A percentile compares a stretch with the other conserved stretches of the same genome.
These are phyloP conservation scores for Hipposideros armiger DNA, from an alignment of 2,113 vertebrate genomes.

Conservation along the genomic window DNA sequence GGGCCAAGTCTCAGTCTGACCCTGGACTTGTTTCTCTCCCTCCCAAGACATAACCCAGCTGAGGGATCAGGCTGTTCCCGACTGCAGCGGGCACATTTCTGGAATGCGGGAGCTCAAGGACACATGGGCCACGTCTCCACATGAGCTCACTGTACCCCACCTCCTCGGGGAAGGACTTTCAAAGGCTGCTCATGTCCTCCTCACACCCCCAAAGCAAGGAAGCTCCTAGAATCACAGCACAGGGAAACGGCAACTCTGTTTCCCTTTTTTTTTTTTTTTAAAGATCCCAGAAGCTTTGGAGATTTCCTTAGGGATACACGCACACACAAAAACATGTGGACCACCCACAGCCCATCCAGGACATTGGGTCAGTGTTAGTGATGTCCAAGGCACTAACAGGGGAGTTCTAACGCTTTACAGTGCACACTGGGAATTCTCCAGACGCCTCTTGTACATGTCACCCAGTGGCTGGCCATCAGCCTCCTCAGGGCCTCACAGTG, in stretches of 20 bases:
- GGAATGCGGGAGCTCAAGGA: not conserved
- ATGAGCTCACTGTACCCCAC: not conserved
- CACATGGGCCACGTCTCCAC: not conserved
- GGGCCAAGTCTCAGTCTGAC: not conserved
- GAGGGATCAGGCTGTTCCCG: not conserved
- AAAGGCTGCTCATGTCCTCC: not conserved
- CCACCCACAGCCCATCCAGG: not conserved
- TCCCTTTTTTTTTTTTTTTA: not conserved
- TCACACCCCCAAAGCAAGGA: not conserved
- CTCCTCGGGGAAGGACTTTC: not conserved
- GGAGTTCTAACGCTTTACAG: rapidly evolving
- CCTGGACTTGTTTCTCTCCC: not conserved
- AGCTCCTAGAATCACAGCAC: not conserved
- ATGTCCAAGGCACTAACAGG: not conserved
- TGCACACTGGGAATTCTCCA: not conserved
- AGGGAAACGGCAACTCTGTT: not conserved
- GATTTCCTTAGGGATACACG: not conserved
- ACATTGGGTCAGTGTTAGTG: not conserved
- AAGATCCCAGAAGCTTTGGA: not conserved
- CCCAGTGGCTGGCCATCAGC: not conserved
- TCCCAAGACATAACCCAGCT: not conserved
- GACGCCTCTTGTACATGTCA: not conserved
- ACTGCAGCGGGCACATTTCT: not conserved
- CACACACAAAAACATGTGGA: not conserved
- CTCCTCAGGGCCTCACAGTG: not conserved